Evolutionary conservation across 1,140 invertebrate species (phyloP), one percentile per base, ranked within the genome.

Genomic region (Drosophila orena): DNA sequence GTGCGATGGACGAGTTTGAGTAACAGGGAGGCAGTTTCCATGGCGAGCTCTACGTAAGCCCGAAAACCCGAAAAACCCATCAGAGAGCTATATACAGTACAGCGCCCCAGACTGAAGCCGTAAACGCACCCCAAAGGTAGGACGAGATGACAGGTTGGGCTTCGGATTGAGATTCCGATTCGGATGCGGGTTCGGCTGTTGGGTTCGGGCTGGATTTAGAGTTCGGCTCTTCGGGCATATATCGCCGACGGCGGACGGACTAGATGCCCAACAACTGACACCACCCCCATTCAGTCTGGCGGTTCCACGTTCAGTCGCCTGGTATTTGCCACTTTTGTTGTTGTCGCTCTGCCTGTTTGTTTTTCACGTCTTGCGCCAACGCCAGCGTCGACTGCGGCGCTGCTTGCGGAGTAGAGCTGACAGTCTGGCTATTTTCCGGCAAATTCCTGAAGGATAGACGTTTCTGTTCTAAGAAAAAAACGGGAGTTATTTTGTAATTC

Each of bases 71-170:
- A 59, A 66, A 71, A 65, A 65, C 71, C 72, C 72, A 75, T 75
- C 71, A n/a, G 47, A 75, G 59, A 53, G 44, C 34, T 74, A 50
- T 66, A 75, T 75, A 30, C 30, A 30, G 42, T 66, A 75, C 60
- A 75, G 22, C 50, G 35, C 43, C 50, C 69, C 58, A 64, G 30
- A 20, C 66, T 65, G 52, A 53, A 65, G 57, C 65, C 62, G 58
- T 64, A 66, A 83, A 79, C 72, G 34, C 81, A 86, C 83, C 83
- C 83, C 83, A 88, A 88, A 88, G 79, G 80, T 86, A 81, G 79
- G 75, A 43, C 61, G 55, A 59, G 69, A 75, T 74, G 70, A 57
- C 50, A 69, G 66, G 66, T 46, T 56, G 42, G 52, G 66, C 30
- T 75, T 75, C 70, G 60, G 37, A 20, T 50, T 42, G 43, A 12